A percentile compares a stretch with the other conserved stretches of the same genome.
phyloP scores from a whole-genome alignment of 2,113 vertebrate genomes.

The Mustela lutreola region DNA sequence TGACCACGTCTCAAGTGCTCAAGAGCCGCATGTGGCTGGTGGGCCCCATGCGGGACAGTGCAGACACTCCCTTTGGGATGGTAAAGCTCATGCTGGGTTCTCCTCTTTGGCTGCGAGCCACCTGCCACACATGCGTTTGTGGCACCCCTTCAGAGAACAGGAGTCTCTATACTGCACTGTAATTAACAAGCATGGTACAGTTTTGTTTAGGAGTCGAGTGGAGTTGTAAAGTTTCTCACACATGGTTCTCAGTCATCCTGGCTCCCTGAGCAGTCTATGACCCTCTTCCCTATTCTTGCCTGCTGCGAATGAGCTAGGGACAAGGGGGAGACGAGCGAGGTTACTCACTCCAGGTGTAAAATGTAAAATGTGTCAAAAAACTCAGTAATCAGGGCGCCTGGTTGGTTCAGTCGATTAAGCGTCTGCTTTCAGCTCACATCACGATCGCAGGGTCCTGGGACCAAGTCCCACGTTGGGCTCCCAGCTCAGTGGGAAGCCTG shows the following conservation, averaged over 20 bases:
- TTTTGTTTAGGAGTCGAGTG: not conserved
- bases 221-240: not conserved
- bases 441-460: too few species aligned
- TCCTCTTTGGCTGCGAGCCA: not conserved
- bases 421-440: too few species aligned
- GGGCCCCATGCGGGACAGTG: not conserved
- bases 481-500: too few species aligned
- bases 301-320: not conserved
- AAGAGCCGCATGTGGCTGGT: not conserved
- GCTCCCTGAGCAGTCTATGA: not conserved
- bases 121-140: not conserved
- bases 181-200: not conserved
- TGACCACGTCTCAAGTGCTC: not conserved
- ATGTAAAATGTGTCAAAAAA: not conserved
- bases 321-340: not conserved
- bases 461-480: too few species aligned
- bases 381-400: not conserved
- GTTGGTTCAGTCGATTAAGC: too few species aligned
- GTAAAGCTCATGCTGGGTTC: not conserved
- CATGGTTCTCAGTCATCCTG: not conserved
- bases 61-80: not conserved
- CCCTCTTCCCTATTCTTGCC: not conserved
- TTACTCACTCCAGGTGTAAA: not conserved
- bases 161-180: not conserved
- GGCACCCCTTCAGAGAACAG: not conserved